These are phyloP conservation scores for Ellobius talpinus DNA, from an alignment of 2,113 vertebrate species.

Conservation along the genomic window DNA sequence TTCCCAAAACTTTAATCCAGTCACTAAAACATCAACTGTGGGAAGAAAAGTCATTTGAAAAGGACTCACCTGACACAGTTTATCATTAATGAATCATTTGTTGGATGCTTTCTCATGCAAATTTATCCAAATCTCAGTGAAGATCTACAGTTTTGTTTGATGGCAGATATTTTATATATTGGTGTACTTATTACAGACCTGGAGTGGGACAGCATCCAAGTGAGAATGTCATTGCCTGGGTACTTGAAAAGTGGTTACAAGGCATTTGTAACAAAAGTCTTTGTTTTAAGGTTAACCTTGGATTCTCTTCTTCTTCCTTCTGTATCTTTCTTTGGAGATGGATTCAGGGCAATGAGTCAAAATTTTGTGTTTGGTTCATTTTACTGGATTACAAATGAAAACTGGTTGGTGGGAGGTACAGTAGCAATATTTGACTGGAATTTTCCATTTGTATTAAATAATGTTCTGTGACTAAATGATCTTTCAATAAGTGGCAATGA, in stretches of 20 bases:
- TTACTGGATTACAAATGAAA: neutral
- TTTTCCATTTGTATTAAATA: slow-evolving; percentile 25
- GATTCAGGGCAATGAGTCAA: neutral
- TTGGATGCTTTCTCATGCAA: neutral
- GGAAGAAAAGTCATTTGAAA: slow-evolving; percentile 6
- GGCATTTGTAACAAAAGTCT: neutral
- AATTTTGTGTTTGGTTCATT: neutral
- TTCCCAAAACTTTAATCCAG: neutral
- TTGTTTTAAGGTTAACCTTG: slow-evolving; percentile 8
- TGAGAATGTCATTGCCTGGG: neutral
- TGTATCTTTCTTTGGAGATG: neutral
- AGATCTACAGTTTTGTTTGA: neutral
- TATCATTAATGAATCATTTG: neutral
- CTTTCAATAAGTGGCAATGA: slow-evolving; percentile 11
- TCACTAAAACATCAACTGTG: neutral
- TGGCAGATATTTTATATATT: slow-evolving; percentile 6
- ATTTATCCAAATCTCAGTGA: slow-evolving; percentile 25
- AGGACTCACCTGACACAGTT: neutral
- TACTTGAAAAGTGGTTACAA: neutral
- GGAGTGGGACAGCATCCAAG: neutral
- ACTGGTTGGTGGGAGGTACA: neutral
- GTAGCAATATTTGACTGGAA: neutral
- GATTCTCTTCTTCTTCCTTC: neutral
- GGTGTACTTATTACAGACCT: neutral
- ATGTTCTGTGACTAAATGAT: neutral